These are phyloP conservation scores for Gortyna flavago DNA, from an alignment of 2,888 invertebrate species.

Conservation along the genomic window DNA sequence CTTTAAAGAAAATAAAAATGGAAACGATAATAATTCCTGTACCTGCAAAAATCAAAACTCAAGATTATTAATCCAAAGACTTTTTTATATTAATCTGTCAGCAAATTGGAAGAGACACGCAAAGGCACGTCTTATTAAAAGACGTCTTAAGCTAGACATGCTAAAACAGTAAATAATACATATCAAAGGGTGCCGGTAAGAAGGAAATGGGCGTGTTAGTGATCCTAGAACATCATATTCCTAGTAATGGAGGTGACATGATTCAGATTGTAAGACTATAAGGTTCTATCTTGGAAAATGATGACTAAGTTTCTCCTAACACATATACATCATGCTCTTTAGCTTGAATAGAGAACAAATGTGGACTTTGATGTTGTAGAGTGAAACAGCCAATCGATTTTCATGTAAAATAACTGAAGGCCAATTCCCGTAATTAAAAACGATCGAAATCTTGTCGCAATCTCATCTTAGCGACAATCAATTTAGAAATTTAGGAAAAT, in stretches of 20 bases:
- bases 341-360: constrained; percentile 65
- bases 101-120: constrained; percentile 55
- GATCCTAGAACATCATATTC: constrained; percentile 65
- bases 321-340: constrained; percentile 87
- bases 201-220: constrained; percentile 77
- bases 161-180: constrained; percentile 72
- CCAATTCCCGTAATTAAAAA: not conserved
- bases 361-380: constrained; percentile 54
- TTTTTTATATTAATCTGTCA: constrained; percentile 24
- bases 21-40: constrained; percentile 46
- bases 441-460: too few species aligned
- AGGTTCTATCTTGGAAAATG: constrained; percentile 63
- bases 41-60: constrained; percentile 62
- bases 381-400: constrained; percentile 50
- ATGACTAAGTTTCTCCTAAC: constrained; percentile 73
- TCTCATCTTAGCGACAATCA: not conserved
- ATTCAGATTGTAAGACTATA: constrained; percentile 57
- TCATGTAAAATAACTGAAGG: not conserved
- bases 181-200: constrained; percentile 80
- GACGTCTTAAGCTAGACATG: constrained; percentile 77
- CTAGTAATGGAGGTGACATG: constrained; percentile 62
- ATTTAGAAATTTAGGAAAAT: too few species aligned
- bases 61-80: constrained; percentile 35
- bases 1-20: constrained; percentile 36
- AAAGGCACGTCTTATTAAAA: constrained; percentile 57